A percentile compares a stretch with the other conserved stretches of the same genome.
phyloP scores from a whole-genome alignment of 2,888 invertebrate species.

The Papilio demoleus region DNA sequence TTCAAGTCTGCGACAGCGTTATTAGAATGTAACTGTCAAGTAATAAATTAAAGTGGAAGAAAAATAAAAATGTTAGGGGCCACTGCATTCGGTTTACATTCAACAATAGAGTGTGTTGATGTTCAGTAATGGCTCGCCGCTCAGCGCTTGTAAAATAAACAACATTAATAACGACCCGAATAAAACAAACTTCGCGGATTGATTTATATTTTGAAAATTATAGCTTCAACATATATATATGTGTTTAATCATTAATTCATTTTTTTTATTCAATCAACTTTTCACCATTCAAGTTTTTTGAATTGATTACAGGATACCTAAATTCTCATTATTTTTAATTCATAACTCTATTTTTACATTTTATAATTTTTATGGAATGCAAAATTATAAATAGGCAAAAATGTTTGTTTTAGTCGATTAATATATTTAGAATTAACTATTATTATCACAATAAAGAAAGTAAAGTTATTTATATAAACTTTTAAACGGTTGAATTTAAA shows the following conservation, averaged over 20 bases:
- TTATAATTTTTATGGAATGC: too few relatives aligned
- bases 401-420: neutral
- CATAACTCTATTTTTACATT: too few relatives aligned
- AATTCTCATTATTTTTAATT: too few relatives aligned
- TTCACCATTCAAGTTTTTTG: too few relatives aligned
- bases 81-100: constrained; percentile 34
- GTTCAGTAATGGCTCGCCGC: constrained; percentile 38
- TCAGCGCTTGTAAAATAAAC: constrained; percentile 53
- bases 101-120: constrained; percentile 41
- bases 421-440: neutral
- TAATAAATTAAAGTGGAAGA: constrained; percentile 31
- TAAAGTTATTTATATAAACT: constrained; percentile 28
- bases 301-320: too few relatives aligned
- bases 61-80: constrained; percentile 6
- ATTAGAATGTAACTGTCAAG: constrained; percentile 33
- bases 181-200: constrained; percentile 54
- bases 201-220: constrained; percentile 48
- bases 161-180: constrained; percentile 52
- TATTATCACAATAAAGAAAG: neutral
- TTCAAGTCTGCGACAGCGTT: constrained; percentile 2
- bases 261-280: too few relatives aligned
- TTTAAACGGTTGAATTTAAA: constrained; percentile 25
- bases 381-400: too few relatives aligned
- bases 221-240: constrained; percentile 22
- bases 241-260: too few relatives aligned